Conservation (phyloP, 1,140 invertebrate species). For the Manduca sexta region DNA sequence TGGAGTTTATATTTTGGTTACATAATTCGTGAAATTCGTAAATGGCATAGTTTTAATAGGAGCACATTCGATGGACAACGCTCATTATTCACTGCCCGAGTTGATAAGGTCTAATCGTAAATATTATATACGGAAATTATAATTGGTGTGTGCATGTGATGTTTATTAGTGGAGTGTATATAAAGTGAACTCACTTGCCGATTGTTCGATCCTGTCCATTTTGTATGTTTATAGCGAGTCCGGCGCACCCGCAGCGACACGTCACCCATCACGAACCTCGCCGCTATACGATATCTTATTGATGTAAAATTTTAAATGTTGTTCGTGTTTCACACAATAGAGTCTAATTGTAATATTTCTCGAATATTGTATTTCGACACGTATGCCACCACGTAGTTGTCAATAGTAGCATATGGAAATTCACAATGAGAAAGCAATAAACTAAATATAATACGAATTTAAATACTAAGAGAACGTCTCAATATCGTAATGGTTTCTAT, state of each 20-base stretch:
- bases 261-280: slow-evolving; percentile 15
- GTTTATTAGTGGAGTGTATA: slow-evolving; percentile 6
- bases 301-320: slow-evolving; percentile 10
- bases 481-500: slow-evolving; percentile 10
- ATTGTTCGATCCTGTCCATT: slow-evolving; percentile 18
- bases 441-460: slow-evolving; percentile 8
- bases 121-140: background rate
- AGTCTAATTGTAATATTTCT: slow-evolving; percentile 10
- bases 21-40: no score
- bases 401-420: slow-evolving; percentile 6
- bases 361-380: slow-evolving; percentile 5
- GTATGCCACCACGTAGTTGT: slow-evolving; percentile 1
- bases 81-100: slow-evolving; percentile 8
- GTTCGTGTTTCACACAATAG: slow-evolving; percentile 11
- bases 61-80: background rate
- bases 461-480: slow-evolving; percentile 7
- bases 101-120: slow-evolving; percentile 5
- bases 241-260: slow-evolving; percentile 3
- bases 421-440: slow-evolving; percentile 13
- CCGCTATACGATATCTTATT: slow-evolving; percentile 6
- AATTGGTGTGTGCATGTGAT: background rate
- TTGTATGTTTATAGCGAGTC: slow-evolving; percentile 19
- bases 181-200: slow-evolving; percentile 5
- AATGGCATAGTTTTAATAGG: no score
- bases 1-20: background rate